A percentile compares a stretch with the other conserved stretches of the same genome.
phyloP scores from a whole-genome alignment of 2,113 vertebrate species.

The Hyperopisus bebe region DNA sequence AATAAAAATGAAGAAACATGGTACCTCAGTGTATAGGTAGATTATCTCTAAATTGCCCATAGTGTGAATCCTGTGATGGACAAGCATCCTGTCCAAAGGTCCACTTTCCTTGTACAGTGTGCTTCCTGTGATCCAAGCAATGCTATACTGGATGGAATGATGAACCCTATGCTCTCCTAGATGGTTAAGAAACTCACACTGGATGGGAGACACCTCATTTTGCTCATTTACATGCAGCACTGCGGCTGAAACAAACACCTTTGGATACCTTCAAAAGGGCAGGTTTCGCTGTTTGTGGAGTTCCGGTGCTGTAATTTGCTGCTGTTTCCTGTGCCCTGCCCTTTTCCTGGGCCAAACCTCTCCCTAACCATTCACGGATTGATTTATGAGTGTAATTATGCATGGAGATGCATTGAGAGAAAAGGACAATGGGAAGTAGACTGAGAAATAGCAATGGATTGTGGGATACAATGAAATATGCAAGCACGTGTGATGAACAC shows the following conservation, averaged over 20 bases:
- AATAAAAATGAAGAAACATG: not conserved
- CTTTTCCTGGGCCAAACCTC: not conserved
- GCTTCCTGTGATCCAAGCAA: not conserved
- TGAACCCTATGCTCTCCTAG: not conserved
- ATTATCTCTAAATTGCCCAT: not conserved
- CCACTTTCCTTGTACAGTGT: not conserved
- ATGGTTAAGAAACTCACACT: not conserved
- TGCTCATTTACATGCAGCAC: not conserved
- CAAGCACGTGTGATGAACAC: not conserved
- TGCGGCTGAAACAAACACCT: not conserved
- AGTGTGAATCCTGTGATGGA: not conserved
- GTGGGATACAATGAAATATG: not conserved
- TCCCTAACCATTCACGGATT: not conserved
- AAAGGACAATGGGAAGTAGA: not conserved
- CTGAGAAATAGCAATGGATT: not conserved
- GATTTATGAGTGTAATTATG: slow-evolving; percentile 13
- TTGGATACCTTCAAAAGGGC: not conserved
- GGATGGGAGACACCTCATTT: too few relatives aligned
- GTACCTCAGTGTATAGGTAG: not conserved
- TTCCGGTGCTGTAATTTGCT: not conserved
- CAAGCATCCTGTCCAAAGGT: not conserved
- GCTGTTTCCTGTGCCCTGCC: not conserved
- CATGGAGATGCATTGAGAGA: not conserved
- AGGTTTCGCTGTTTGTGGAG: not conserved
- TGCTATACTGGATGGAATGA: not conserved